Conservation (phyloP, 2,113 vertebrate genomes). For the Eubucco bourcierii region DNA sequence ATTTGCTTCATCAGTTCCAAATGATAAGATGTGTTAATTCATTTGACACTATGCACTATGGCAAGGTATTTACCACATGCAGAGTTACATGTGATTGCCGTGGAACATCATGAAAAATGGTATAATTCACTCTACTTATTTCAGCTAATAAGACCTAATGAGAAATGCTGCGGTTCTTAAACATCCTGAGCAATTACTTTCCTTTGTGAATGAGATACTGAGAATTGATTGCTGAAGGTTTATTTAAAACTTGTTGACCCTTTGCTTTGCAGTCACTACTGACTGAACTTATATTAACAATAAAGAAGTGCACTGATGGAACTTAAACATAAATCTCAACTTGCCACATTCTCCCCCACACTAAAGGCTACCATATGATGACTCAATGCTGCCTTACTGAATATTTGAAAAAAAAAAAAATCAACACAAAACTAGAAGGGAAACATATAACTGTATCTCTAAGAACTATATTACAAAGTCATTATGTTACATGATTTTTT, state of each 20-base stretch:
- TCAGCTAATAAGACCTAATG: neutral
- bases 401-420: neutral
- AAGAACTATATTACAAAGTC: neutral
- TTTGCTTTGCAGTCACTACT: neutral
- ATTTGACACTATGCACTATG: slow-evolving; percentile 10
- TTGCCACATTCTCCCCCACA: neutral
- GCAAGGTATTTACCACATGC: slow-evolving; percentile 16
- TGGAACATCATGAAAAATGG: neutral
- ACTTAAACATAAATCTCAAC: neutral
- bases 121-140: neutral
- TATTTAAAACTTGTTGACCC: neutral
- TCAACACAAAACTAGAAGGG: neutral
- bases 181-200: neutral
- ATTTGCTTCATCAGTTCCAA: slow-evolving; percentile 57
- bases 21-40: slow-evolving; percentile 39
- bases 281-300: neutral
- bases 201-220: neutral
- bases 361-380: neutral
- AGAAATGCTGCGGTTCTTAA: neutral
- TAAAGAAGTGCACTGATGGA: neutral
- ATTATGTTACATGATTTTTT: neutral
- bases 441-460: neutral
- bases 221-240: neutral
- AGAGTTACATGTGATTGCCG: neutral
- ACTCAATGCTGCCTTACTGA: neutral